Base-by-base conservation (phyloP, 1,140 invertebrate genomes). In the Pseudomyrmex pallidus region DNA sequence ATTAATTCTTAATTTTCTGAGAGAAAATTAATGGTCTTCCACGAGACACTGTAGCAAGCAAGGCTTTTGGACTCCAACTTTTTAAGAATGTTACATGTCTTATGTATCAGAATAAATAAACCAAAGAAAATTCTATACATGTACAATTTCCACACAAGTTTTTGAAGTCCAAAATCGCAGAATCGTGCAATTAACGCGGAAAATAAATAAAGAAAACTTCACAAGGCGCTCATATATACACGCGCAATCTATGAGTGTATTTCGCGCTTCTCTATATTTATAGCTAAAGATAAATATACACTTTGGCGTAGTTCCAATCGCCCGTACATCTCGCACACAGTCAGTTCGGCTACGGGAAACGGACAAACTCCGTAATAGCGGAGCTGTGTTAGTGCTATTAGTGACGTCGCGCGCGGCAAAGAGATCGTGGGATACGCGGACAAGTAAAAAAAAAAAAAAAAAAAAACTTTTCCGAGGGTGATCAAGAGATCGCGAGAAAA, bases 221-320 rank as follows among this genome's bases (percentile, higher is more conserved):
- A 25, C n/a, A n/a, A 25, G 20, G 13, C 20, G 44, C 22, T 68
- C 44, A 25, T 52, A 44, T 25, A 73, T 20, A n/a, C 59, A 9
- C 17, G 70, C 56, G 54, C 64, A 64, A 35, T 56, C 57, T 22
- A 50, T 56, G 61, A 70, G 46, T 72, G 82, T 62, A 68, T 35
- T 68, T 68, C 54, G 76, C 54, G 54, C 54, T 72, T 80, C 66
- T 52, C 64, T 93, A 92, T 94, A 94, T 94, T 93, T 93, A 94
- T 93, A 93, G 92, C 91, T 92, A 91, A 86, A 90, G 91, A 93
- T 93, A 93, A 94, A 94, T 94, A 94, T 93, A 94, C 89, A 93
- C 88, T 80, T 86, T 94, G 94, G 93, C 93, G 25, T 59, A 13
- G 5, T 57, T 90, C 92, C 93, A 94, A 92, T 86, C 85, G 84